Evolutionary conservation across 2,113 vertebrate species (phyloP).

Genomic region (Pholis gunnellus): DNA sequence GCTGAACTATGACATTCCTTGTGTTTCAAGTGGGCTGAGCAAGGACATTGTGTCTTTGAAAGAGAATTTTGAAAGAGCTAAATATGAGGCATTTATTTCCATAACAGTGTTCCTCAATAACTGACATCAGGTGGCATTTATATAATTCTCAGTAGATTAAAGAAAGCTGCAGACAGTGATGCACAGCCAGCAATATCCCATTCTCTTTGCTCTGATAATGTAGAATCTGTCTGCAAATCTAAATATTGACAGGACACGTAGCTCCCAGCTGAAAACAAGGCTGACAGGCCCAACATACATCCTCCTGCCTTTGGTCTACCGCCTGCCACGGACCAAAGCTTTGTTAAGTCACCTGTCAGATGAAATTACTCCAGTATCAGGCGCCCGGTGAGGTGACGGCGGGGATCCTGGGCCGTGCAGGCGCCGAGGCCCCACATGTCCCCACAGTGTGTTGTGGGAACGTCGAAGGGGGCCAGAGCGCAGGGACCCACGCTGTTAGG

Average conservation of each 20-base stretch:
- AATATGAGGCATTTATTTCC: neutral
- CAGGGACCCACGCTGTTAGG: conserved; percentile 51
- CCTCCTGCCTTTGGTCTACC: conserved; percentile 48
- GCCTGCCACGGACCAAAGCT: conserved; percentile 71
- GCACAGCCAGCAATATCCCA: neutral
- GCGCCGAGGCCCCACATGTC: conserved; percentile 41
- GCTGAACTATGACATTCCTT: neutral
- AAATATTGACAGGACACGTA: conserved; percentile 49
- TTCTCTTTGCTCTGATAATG: conserved; percentile 8
- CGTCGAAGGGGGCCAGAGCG: neutral
- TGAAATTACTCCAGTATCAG: conserved; percentile 74
- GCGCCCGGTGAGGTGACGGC: conserved; percentile 51
- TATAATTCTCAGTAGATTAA: conserved; percentile 14
- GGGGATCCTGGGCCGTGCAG: conserved; percentile 55
- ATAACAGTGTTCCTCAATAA: neutral
- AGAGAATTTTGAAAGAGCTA: neutral
- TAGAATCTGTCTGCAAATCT: conserved; percentile 35
- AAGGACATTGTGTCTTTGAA: neutral
- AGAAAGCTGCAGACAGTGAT: neutral
- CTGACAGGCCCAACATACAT: conserved; percentile 46
- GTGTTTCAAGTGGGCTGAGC: neutral
- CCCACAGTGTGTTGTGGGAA: conserved; percentile 25
- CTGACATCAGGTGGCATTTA: neutral
- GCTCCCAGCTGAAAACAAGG: conserved; percentile 44
- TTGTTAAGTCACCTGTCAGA: conserved; percentile 82